Percentiles rank a stretch among this genome's conserved stretches.
Conservation (phyloP, 2,113 vertebrate genomes). For the Leiothrix lutea region DNA sequence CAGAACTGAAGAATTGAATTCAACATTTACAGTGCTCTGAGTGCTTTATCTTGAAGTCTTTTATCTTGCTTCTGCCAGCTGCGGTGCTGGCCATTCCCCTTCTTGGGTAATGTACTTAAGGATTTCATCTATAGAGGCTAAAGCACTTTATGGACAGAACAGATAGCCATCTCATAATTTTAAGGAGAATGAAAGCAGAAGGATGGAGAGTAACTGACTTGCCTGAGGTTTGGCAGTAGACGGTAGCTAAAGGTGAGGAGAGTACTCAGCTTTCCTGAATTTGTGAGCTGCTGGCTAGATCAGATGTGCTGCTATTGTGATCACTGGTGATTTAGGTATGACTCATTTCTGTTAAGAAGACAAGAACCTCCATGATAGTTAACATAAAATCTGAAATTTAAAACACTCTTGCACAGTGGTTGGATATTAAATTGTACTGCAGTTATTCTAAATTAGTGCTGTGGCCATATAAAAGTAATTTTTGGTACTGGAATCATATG, state of each 20-base stretch:
- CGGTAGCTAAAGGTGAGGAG: neutral
- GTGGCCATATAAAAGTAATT: neutral
- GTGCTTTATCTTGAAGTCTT: neutral
- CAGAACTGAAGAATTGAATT: neutral
- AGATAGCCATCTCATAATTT: neutral
- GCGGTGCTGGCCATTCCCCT: neutral
- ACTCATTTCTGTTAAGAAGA: neutral
- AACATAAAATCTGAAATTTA: neutral
- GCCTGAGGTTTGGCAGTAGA: neutral
- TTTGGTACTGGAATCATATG: neutral
- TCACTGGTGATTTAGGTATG: neutral
- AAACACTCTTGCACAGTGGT: neutral
- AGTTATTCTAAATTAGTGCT: neutral
- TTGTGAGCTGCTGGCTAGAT: neutral
- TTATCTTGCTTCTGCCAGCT: neutral
- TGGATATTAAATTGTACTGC: neutral
- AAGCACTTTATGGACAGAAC: neutral
- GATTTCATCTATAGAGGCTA: neutral
- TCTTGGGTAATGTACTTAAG: neutral
- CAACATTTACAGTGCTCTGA: neutral
- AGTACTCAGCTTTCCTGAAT: neutral
- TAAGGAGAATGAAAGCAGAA: neutral
- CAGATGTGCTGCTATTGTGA: neutral
- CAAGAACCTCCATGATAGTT: neutral
- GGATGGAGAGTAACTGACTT: neutral